Percentiles rank a stretch among this genome's conserved stretches.
Conservation (phyloP, 2,113 vertebrate genomes). For the Stigmatopora argus region DNA sequence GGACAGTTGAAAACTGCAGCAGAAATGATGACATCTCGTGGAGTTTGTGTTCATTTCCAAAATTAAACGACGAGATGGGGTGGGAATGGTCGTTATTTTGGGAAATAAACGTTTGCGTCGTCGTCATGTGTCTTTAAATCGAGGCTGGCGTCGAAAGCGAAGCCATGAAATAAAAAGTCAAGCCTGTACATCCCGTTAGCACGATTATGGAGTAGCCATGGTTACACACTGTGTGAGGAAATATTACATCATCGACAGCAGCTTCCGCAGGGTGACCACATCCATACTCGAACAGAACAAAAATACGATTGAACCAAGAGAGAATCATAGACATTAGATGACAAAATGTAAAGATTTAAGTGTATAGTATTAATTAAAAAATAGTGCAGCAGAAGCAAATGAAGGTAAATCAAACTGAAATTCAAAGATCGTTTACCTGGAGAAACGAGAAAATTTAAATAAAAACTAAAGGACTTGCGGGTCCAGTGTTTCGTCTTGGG, state of each 20-base stretch:
- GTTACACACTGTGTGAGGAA: constrained; percentile 25
- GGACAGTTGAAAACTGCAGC: not conserved
- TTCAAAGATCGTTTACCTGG: constrained; percentile 44
- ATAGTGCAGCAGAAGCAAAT: not conserved
- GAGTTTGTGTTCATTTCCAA: not conserved
- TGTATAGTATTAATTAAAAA: too few relatives aligned
- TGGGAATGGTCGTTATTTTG: not conserved
- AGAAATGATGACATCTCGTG: not conserved
- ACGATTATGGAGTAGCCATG: constrained; percentile 32
- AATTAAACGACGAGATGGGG: not conserved
- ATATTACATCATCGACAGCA: constrained; percentile 42
- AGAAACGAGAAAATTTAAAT: constrained; percentile 46
- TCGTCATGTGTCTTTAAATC: not conserved
- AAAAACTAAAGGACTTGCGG: constrained; percentile 58
- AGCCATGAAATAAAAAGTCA: not conserved
- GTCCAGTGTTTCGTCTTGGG: constrained; percentile 40
- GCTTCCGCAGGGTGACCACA: not conserved
- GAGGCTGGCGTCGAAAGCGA: not conserved
- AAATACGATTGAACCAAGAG: not conserved
- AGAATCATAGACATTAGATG: not conserved
- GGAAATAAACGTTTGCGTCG: not conserved
- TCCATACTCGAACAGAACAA: not conserved
- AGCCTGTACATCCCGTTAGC: not conserved
- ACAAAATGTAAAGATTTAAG: not conserved
- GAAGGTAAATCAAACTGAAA: not conserved